Percentiles rank a stretch among this genome's conserved stretches.
phyloP scores from a whole-genome alignment of 2,797 vertebrate species.

The Moxostoma hubbsi region DNA sequence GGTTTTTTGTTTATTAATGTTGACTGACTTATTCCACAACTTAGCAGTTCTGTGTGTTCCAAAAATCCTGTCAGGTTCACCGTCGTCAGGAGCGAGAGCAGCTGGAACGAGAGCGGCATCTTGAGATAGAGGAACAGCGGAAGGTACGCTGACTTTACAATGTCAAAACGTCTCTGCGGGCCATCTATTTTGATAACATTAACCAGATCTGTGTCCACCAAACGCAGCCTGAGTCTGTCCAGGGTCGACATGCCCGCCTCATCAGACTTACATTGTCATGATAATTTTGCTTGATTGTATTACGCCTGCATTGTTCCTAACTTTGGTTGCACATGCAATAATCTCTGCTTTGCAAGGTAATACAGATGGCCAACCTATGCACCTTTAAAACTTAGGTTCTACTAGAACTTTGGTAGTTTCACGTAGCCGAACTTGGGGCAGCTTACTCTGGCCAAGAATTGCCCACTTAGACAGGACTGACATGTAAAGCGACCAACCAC shows the following conservation, averaged over 20 bases:
- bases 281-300: slow-evolving; percentile 39
- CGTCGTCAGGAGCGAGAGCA: slow-evolving; percentile 64
- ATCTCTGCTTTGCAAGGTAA: slow-evolving; percentile 1
- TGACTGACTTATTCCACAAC: not conserved
- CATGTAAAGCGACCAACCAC: too few species aligned
- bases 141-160: slow-evolving; percentile 66
- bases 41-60: not conserved
- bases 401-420: too few species aligned
- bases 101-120: slow-evolving; percentile 67
- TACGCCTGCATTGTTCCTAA: slow-evolving; percentile 24
- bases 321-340: slow-evolving; percentile 28
- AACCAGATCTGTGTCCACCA: slow-evolving; percentile 41
- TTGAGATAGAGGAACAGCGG: slow-evolving; percentile 67
- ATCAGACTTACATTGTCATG: slow-evolving; percentile 35
- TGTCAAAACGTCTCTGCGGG: slow-evolving; percentile 30
- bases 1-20: not conserved
- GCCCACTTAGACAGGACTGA: too few species aligned
- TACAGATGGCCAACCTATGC: too few species aligned
- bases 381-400: too few species aligned
- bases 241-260: slow-evolving; percentile 31
- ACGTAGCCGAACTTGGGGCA: too few species aligned
- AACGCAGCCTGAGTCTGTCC: slow-evolving; percentile 8
- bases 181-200: slow-evolving; percentile 30
- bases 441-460: too few species aligned
- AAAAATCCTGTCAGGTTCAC: slow-evolving; percentile 57